phyloP scores from a whole-genome alignment of 1,140 invertebrate species.

The Bombus waltoni region DNA sequence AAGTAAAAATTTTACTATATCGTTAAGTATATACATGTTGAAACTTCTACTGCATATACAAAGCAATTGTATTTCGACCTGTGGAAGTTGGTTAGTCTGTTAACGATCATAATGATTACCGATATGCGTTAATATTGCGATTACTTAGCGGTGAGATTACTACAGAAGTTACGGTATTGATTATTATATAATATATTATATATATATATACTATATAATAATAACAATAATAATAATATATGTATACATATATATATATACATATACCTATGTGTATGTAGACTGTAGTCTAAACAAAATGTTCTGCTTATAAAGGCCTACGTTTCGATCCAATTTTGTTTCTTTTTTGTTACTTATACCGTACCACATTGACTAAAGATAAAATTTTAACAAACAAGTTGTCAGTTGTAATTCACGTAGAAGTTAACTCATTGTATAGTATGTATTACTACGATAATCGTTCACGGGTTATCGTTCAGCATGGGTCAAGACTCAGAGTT shows the following conservation, averaged over 20 bases:
- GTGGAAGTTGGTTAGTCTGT: slow-evolving; percentile 75
- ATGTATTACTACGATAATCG: not conserved
- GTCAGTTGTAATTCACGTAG: not conserved
- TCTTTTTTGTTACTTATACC: slow-evolving; percentile 40
- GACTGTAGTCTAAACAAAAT: slow-evolving; percentile 73
- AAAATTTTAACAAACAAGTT: not conserved
- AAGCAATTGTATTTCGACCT: slow-evolving; percentile 64
- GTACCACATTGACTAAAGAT: not conserved
- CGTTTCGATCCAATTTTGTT: slow-evolving; percentile 51
- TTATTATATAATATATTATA: slow-evolving; percentile 74
- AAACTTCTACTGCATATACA: slow-evolving; percentile 43
- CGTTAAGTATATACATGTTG: slow-evolving; percentile 50
- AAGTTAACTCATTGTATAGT: not conserved
- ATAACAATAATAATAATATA: slow-evolving; percentile 7
- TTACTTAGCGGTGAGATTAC: slow-evolving; percentile 72
- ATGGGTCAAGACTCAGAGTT: not conserved
- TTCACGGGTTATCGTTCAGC: slow-evolving; percentile 39
- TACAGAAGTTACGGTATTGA: slow-evolving; percentile 78
- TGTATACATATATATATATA: slow-evolving; percentile 57
- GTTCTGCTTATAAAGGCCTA: slow-evolving; percentile 80
- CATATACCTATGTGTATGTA: slow-evolving; percentile 74
- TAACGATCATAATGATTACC: slow-evolving; percentile 68
- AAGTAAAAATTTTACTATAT: slow-evolving; percentile 44
- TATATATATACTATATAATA: slow-evolving; percentile 37
- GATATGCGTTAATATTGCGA: slow-evolving; percentile 73